These are phyloP conservation scores for Subacronicta megacephala DNA, from an alignment of 2,888 invertebrate genomes.

Conservation along the genomic window DNA sequence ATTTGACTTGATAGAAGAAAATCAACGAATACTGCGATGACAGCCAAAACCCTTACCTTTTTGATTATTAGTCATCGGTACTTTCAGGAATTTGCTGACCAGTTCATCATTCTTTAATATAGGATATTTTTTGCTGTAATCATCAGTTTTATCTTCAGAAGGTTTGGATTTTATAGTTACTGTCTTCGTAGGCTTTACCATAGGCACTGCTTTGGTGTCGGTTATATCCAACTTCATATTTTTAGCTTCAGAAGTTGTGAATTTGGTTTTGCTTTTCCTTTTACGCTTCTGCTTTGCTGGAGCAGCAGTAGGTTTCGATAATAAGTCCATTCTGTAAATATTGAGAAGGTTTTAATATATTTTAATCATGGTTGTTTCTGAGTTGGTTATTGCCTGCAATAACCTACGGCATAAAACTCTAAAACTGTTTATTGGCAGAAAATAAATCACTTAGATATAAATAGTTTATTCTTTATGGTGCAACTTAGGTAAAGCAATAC, in stretches of 20 bases:
- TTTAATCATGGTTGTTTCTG: no score
- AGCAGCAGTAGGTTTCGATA: constrained; percentile 19
- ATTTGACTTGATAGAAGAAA: no score
- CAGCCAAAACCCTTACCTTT: constrained; percentile 69
- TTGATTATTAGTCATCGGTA: constrained; percentile 79
- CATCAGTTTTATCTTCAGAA: constrained; percentile 32
- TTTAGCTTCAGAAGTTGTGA: constrained; percentile 49
- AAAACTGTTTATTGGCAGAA: no score
- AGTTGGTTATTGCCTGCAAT: no score
- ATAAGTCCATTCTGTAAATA: constrained; percentile 54
- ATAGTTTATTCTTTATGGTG: no score
- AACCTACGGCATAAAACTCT: no score
- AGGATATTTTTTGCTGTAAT: constrained; percentile 66
- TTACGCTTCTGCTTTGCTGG: constrained; percentile 52
- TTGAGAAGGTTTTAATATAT: no score
- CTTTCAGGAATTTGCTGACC: constrained; percentile 68
- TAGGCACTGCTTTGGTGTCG: neutral
- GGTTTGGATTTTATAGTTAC: constrained; percentile 9
- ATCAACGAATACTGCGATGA: no score
- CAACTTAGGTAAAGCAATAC: no score
- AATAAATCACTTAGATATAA: no score
- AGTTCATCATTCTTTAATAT: constrained; percentile 72
- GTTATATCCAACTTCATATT: constrained; percentile 39
- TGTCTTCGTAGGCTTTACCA: constrained; percentile 6
- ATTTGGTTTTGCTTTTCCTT: constrained; percentile 46